Conservation (phyloP, 2,888 invertebrate genomes). For the Chrysotoxum bicinctum region DNA sequence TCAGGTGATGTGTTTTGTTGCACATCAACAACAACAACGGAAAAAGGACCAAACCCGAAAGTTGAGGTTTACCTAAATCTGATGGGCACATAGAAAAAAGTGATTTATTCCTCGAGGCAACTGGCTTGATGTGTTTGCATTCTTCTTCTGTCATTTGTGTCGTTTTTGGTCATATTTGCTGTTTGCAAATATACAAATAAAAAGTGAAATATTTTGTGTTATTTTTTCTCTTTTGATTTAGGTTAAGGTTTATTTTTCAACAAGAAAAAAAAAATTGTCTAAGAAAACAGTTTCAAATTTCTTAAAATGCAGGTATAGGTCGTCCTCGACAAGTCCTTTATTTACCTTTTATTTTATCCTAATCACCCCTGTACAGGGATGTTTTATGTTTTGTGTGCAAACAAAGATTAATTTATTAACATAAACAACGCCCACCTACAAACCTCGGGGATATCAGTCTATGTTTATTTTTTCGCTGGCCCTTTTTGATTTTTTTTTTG, state of each 20-base stretch:
- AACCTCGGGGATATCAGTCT: neutral
- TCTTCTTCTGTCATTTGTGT: conserved; percentile 12
- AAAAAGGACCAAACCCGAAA: neutral
- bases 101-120: conserved; percentile 65
- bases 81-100: conserved; percentile 15
- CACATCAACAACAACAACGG: conserved; percentile 9
- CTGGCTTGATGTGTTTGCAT: conserved; percentile 48
- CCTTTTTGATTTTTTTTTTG: conserved; percentile 1
- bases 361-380: conserved; percentile 21
- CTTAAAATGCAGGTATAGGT: neutral
- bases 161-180: conserved; percentile 35
- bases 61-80: conserved; percentile 47
- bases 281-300: neutral
- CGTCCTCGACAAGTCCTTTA: neutral
- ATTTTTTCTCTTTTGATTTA: conserved; percentile 8
- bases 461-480: neutral
- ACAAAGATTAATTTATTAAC: conserved; percentile 64
- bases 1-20: conserved; percentile 42
- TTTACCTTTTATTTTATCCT: conserved; percentile 19
- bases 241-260: neutral
- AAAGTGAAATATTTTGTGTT: neutral
- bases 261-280: neutral
- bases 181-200: neutral
- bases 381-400: conserved; percentile 39
- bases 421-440: neutral